These are phyloP conservation scores for Pachymerium ferrugineum DNA, from an alignment of 2,888 invertebrate species.

Conservation along the genomic window DNA sequence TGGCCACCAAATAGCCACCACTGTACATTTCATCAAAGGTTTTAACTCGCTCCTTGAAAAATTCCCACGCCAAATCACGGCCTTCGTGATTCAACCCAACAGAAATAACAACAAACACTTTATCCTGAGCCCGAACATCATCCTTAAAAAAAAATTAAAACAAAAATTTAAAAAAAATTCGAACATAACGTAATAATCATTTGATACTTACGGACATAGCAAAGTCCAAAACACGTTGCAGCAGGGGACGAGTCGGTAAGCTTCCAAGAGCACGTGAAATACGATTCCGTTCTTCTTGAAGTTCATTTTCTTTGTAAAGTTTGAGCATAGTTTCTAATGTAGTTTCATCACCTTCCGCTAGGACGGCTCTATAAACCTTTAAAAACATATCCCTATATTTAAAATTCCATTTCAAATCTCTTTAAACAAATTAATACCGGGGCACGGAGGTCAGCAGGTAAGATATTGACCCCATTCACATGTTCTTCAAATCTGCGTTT, in stretches of 20 bases:
- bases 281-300: slow-evolving; percentile 90
- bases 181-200: no score
- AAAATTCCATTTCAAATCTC: not conserved
- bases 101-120: slow-evolving; percentile 80
- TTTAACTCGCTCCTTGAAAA: slow-evolving; percentile 78
- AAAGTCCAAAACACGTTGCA: slow-evolving; percentile 60
- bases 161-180: not conserved
- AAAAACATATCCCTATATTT: slow-evolving; percentile 8
- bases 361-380: slow-evolving; percentile 71
- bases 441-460: slow-evolving; percentile 80
- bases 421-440: slow-evolving; percentile 58
- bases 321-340: slow-evolving; percentile 70
- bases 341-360: slow-evolving; percentile 63
- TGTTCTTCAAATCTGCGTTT: slow-evolving; percentile 64
- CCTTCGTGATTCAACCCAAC: slow-evolving; percentile 75
- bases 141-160: slow-evolving; percentile 71
- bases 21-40: slow-evolving; percentile 70
- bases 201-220: slow-evolving; percentile 53
- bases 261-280: slow-evolving; percentile 79
- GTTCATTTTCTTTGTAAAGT: slow-evolving; percentile 74
- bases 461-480: slow-evolving; percentile 54
- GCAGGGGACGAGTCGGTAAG: slow-evolving; percentile 63
- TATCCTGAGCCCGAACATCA: slow-evolving; percentile 86
- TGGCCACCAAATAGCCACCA: slow-evolving; percentile 73
- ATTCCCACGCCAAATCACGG: slow-evolving; percentile 82